Evolutionary conservation across 2,797 vertebrate genomes (phyloP).

Genomic region (Zalophus californianus): DNA sequence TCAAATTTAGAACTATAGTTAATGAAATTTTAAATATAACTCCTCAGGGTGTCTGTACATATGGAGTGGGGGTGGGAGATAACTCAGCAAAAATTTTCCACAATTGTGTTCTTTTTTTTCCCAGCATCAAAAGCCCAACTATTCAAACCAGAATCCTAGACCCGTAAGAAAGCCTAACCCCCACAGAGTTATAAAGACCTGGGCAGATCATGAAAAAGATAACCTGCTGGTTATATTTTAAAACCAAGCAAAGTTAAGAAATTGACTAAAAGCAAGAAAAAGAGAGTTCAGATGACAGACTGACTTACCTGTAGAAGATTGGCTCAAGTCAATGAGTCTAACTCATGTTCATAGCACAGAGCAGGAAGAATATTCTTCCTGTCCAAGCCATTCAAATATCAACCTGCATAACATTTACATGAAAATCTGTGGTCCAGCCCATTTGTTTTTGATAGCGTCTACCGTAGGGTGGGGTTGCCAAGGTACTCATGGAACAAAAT

Average conservation of each 20-base stretch:
- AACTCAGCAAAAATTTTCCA: not conserved
- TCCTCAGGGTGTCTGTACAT: not conserved
- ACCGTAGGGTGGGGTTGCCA: conserved; percentile 40
- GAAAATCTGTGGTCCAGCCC: not conserved
- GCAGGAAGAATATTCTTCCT: conserved; percentile 22
- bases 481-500: not conserved
- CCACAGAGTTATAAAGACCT: not conserved
- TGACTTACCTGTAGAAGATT: not conserved
- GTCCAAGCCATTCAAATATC: conserved; percentile 57
- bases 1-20: not conserved
- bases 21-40: not conserved
- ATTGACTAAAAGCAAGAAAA: not conserved
- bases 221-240: not conserved
- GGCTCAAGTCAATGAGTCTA: conserved; percentile 18
- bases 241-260: conserved; percentile 14
- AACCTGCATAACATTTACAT: conserved; percentile 51
- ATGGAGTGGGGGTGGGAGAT: too few species aligned
- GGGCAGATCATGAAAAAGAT: not conserved
- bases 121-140: not conserved
- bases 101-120: not conserved
- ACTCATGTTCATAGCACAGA: not conserved
- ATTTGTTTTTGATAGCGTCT: not conserved
- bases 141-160: not conserved
- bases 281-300: not conserved
- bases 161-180: not conserved